Evolutionary conservation across 2,888 invertebrate genomes (phyloP).

Genomic region (Tuberolachnus salignus): DNA sequence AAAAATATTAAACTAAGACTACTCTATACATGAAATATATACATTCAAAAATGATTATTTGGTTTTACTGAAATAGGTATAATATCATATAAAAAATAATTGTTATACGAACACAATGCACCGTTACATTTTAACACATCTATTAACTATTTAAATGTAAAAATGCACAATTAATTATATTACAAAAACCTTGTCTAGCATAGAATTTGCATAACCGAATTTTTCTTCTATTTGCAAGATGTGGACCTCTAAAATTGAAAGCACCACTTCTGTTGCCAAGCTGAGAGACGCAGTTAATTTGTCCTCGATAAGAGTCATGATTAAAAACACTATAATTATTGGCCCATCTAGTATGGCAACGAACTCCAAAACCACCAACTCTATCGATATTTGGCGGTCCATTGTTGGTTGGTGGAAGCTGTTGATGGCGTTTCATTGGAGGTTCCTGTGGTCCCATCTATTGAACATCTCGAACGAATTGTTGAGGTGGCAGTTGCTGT

Average conservation of each 20-base stretch:
- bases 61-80: not conserved
- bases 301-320: constrained; percentile 42
- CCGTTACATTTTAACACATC: not conserved
- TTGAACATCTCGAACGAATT: constrained; percentile 28
- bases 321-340: constrained; percentile 45
- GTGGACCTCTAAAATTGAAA: constrained; percentile 29
- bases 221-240: constrained; percentile 22
- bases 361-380: no score
- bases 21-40: not conserved
- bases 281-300: constrained; percentile 41
- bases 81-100: constrained; percentile 22
- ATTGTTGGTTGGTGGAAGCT: constrained; percentile 36
- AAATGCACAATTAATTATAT: constrained; percentile 49
- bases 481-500: not conserved
- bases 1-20: not conserved
- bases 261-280: constrained; percentile 34
- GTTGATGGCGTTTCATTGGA: constrained; percentile 40
- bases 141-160: constrained; percentile 46
- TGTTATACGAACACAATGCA: not conserved
- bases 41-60: not conserved
- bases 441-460: constrained; percentile 37
- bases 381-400: constrained; percentile 30
- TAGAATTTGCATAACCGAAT: constrained; percentile 49
- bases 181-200: constrained; percentile 48
- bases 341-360: constrained; percentile 45